Base-by-base conservation (phyloP, 1,140 invertebrate genomes). In the Paraescarpia echinospica region DNA sequence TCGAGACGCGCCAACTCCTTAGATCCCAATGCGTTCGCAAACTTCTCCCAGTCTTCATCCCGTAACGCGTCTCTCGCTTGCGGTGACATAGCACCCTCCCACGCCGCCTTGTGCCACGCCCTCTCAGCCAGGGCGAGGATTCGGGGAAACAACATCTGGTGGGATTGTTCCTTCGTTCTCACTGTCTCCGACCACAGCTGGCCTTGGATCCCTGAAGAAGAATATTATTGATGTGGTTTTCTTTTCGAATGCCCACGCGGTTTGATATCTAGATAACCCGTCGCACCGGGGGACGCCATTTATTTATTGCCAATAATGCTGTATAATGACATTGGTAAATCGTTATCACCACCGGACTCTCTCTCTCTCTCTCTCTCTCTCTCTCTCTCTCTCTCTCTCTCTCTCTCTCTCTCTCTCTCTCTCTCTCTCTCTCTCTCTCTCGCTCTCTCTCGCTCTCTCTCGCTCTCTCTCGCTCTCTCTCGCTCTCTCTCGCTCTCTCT, bases 41-140 rank as follows among this genome's bases (percentile, higher is more conserved):
- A 96, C 1, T 89, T 88, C 88, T 93, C 92, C 95, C 95, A 96
- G 91, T 96, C 95, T 0, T 34, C 33, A 14, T 94, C 91, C 91
- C 93, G 89, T 0, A 34, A 88, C 1, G 14, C 1, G 88, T 92
- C 34, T 41, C 92, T 77, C 2, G 9, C 48, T n/a, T 33, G 18
- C 33, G 6, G 8, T 9, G 51, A 48, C 4, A 22, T 89, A 35
- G 88, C n/a, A 22, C 0, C 34, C 92, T 95, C 95, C 95, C 95
- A 95, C 27, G 77, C 12, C 34, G 94, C 94, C 41, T 93, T 93
- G 90, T 95, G 95, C 95, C 95, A 95, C 1, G 94, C 94, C 34
- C 95, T 92, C 93, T 95, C 95, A 27, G 95, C 95, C 34, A 95
- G 92, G 9, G 95, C 95, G 27, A 95, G 89, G 8, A 95, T 41